Conservation (phyloP, 2,113 vertebrate genomes). For the Phyllopteryx taeniolatus region DNA sequence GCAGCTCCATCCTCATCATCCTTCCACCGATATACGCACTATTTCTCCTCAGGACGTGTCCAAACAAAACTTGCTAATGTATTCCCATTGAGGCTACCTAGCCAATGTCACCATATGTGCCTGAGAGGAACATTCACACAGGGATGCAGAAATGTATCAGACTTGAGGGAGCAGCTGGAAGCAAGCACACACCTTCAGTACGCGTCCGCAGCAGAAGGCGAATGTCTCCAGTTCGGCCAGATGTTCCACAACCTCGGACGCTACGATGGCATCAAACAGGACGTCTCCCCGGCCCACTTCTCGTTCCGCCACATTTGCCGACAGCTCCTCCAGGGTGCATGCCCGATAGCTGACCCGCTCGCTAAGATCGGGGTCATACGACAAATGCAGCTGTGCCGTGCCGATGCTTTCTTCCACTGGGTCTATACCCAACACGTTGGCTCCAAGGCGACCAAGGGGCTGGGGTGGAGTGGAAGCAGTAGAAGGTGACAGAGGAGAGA, state of each 20-base stretch:
- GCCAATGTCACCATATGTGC: constrained; percentile 13
- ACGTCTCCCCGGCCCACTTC: constrained; percentile 11
- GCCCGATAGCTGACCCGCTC: constrained; percentile 78
- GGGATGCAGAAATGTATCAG: constrained; percentile 10
- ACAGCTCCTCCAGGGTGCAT: constrained; percentile 85
- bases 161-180: constrained; percentile 23
- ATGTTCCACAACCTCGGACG: constrained; percentile 96
- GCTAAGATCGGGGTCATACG: constrained; percentile 81
- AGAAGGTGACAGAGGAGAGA: neutral
- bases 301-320: constrained; percentile 58
- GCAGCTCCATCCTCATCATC: no score
- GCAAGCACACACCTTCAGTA: constrained; percentile 82
- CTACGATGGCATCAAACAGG: constrained; percentile 85
- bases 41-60: no score
- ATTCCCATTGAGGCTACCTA: constrained; percentile 15
- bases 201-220: constrained; percentile 79
- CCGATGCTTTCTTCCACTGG: constrained; percentile 88
- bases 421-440: constrained; percentile 86
- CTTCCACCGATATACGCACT: no score
- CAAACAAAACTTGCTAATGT: constrained; percentile 1
- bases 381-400: constrained; percentile 83
- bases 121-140: constrained; percentile 21
- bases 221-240: constrained; percentile 87
- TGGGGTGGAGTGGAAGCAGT: constrained; percentile 47
- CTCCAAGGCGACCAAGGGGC: constrained; percentile 91